These are phyloP conservation scores for Gymnorhina tibicen DNA, from an alignment of 2,113 vertebrate species.

Conservation along the genomic window DNA sequence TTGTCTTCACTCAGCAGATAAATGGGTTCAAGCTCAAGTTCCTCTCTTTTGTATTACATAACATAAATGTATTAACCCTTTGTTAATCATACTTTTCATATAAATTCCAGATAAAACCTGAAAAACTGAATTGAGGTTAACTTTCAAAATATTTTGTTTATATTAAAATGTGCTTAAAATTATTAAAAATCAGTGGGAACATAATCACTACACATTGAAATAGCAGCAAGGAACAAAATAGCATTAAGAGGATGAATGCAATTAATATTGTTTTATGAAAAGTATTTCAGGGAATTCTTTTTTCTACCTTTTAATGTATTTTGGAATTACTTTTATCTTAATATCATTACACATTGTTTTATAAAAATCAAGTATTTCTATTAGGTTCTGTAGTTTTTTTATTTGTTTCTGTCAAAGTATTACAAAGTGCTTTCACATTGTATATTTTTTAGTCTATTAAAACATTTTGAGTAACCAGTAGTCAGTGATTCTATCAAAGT, in stretches of 20 bases:
- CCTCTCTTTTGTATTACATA: background rate
- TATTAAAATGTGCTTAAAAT: background rate
- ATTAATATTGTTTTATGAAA: background rate
- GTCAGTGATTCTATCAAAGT: background rate
- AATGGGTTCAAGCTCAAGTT: background rate
- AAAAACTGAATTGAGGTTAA: background rate
- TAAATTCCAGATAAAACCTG: background rate
- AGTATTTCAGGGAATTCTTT: rapidly evolving
- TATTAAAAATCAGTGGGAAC: background rate
- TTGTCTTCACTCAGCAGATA: background rate
- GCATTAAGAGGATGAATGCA: background rate
- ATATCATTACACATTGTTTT: background rate
- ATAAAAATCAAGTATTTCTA: background rate
- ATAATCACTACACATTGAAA: background rate
- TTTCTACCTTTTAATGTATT: background rate
- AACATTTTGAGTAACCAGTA: background rate
- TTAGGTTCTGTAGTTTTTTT: background rate
- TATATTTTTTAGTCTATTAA: background rate
- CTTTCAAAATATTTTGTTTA: background rate
- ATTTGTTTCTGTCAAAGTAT: background rate
- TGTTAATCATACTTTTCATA: background rate
- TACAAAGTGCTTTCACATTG: background rate
- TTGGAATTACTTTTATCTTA: background rate
- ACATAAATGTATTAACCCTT: rapidly evolving
- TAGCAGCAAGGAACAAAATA: background rate